phyloP scores from a whole-genome alignment of 2,113 vertebrate genomes.

The Oncorhynchus gorbuscha region DNA sequence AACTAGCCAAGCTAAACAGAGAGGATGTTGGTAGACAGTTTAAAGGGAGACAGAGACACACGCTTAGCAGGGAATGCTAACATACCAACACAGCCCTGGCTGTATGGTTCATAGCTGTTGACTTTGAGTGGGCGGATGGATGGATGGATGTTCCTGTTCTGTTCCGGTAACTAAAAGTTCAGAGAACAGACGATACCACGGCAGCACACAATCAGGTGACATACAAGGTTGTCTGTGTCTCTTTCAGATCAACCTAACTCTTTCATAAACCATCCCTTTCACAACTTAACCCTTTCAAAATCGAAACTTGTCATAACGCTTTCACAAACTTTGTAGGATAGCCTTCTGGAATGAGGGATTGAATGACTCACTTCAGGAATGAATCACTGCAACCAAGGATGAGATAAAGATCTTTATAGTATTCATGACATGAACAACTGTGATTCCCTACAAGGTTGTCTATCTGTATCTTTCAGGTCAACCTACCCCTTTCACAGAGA shows the following conservation, averaged over 20 bases:
- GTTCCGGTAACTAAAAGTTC: neutral
- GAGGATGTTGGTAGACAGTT: neutral
- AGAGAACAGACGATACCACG: neutral
- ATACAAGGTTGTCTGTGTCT: neutral
- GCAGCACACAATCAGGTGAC: neutral
- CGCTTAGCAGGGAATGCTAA: conserved; percentile 27
- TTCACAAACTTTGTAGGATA: too few relatives aligned
- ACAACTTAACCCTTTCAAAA: neutral
- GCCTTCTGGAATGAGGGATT: too few relatives aligned
- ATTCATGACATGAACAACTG: neutral
- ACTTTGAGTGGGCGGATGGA: conserved; percentile 21
- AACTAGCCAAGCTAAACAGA: conserved; percentile 22
- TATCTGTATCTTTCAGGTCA: neutral
- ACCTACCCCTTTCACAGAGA: neutral
- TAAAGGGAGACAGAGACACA: neutral
- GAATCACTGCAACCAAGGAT: neutral
- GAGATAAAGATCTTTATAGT: too few relatives aligned
- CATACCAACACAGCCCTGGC: conserved; percentile 6
- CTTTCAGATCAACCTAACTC: neutral
- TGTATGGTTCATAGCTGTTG: conserved; percentile 8
- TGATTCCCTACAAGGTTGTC: conserved; percentile 13
- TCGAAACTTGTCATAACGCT: too few relatives aligned
- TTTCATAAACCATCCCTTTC: neutral
- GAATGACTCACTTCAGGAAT: neutral
- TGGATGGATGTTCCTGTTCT: neutral